Evolutionary conservation across 2,888 invertebrate genomes (phyloP).

Genomic region (Oxycera nigricornis): DNA sequence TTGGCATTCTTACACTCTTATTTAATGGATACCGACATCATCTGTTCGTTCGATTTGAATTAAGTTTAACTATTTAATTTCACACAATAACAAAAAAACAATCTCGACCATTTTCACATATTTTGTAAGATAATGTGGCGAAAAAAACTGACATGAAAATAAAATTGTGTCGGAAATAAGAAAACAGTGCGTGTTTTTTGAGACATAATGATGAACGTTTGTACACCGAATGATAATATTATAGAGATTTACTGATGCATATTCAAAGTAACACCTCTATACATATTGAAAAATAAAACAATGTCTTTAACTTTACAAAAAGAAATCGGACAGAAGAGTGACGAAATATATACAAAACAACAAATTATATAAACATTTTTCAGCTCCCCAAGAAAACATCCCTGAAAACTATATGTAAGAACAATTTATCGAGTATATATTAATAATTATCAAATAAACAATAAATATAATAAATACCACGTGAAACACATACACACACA

Average conservation of each 20-base stretch:
- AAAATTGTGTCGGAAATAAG: background rate
- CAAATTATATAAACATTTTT: conserved; percentile 24
- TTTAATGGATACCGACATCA: background rate
- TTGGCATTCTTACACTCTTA: too few species aligned
- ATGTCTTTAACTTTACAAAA: conserved; percentile 8
- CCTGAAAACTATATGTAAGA: conserved; percentile 21
- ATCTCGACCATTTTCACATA: conserved; percentile 23
- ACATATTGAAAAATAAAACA: background rate
- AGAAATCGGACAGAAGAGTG: too few species aligned
- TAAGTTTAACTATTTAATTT: background rate
- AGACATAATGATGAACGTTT: conserved; percentile 17
- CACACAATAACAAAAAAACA: background rate
- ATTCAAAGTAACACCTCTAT: conserved; percentile 19
- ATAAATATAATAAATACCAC: too few species aligned
- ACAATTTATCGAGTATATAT: conserved; percentile 24
- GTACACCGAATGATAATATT: conserved; percentile 34
- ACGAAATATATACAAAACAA: conserved; percentile 24
- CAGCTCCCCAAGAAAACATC: conserved; percentile 9
- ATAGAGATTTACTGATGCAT: conserved; percentile 8
- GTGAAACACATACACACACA: too few species aligned
- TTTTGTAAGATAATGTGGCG: conserved; percentile 22
- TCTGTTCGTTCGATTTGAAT: too few species aligned
- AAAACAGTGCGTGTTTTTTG: background rate
- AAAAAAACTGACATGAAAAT: background rate
- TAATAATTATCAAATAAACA: too few species aligned